A percentile compares a stretch with the other conserved stretches of the same genome.
Evolutionary conservation across 2,888 invertebrate genomes (phyloP).

Genomic region (Drosophila villosipedis): DNA sequence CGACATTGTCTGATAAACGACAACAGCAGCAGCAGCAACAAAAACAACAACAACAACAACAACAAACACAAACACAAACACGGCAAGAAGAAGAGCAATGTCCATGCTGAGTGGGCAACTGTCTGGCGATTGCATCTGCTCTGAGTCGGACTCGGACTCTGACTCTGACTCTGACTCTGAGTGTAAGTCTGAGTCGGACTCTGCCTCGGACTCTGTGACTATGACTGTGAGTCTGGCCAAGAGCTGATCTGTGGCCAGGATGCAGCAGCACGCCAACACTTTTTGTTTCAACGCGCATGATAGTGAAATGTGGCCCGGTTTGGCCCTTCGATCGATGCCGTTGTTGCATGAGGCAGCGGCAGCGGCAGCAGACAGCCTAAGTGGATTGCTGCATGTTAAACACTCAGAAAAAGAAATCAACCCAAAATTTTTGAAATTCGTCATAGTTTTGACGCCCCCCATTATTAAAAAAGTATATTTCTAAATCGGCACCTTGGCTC

Average conservation of each 20-base stretch:
- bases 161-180: constrained; percentile 42
- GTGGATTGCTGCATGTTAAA: constrained; percentile 62
- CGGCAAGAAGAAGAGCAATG: constrained; percentile 38
- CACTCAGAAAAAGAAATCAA: constrained; percentile 1
- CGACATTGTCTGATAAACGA: constrained; percentile 81
- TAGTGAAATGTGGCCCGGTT: constrained; percentile 66
- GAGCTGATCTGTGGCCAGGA: constrained; percentile 62
- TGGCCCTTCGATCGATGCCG: constrained; percentile 43
- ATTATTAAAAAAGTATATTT: background rate
- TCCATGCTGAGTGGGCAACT: constrained; percentile 62
- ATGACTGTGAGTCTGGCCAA: constrained; percentile 47
- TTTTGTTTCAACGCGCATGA: constrained; percentile 77
- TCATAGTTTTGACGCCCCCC: background rate
- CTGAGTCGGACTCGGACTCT: constrained; percentile 46
- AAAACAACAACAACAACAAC: constrained; percentile 1
- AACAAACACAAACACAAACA: constrained; percentile 12
- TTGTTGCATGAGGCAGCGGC: constrained; percentile 9
- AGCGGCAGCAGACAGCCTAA: constrained; percentile 75
- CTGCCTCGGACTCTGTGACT: constrained; percentile 44
- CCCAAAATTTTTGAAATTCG: background rate
- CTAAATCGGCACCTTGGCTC: background rate
- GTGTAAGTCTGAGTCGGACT: constrained; percentile 12
- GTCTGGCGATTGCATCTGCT: constrained; percentile 69
- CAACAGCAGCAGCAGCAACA: constrained; percentile 38
- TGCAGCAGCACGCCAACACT: constrained; percentile 79